These are phyloP conservation scores for Hemitrygon akajei DNA, from an alignment of 2,797 vertebrate species.

Conservation along the genomic window DNA sequence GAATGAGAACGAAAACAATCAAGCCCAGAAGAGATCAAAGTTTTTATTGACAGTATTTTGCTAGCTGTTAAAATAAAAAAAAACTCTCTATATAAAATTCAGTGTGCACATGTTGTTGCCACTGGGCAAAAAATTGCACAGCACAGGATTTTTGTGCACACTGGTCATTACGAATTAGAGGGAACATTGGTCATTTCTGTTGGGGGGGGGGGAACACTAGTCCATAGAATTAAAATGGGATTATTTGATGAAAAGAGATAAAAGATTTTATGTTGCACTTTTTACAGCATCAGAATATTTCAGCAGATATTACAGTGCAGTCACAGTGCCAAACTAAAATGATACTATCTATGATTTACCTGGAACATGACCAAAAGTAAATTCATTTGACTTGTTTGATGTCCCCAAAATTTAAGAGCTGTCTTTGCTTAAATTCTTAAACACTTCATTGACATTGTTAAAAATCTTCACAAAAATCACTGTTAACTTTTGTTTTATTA, in stretches of 20 bases:
- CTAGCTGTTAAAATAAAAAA: too few species aligned
- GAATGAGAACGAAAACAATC: too few species aligned
- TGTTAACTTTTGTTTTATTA: not conserved
- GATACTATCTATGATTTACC: not conserved
- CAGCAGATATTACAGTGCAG: too few species aligned
- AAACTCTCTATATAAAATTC: too few species aligned
- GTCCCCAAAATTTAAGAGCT: not conserved
- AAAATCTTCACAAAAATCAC: not conserved
- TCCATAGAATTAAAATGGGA: not conserved
- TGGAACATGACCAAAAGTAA: not conserved
- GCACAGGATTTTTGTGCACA: too few species aligned
- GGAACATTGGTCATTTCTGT: too few species aligned
- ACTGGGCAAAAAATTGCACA: too few species aligned
- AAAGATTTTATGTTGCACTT: not conserved
- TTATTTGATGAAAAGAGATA: not conserved
- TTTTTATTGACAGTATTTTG: too few species aligned
- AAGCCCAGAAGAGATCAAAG: too few species aligned
- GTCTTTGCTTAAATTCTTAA: not conserved
- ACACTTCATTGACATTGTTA: not conserved
- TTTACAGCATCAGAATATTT: not conserved
- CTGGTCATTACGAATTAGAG: too few species aligned
- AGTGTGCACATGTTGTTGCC: too few species aligned
- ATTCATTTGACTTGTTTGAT: not conserved
- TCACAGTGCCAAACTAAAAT: not conserved
- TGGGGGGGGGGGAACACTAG: not conserved